Evolutionary conservation across 2,797 vertebrate genomes (phyloP).

Genomic region (Philypnodon macrostomus): DNA sequence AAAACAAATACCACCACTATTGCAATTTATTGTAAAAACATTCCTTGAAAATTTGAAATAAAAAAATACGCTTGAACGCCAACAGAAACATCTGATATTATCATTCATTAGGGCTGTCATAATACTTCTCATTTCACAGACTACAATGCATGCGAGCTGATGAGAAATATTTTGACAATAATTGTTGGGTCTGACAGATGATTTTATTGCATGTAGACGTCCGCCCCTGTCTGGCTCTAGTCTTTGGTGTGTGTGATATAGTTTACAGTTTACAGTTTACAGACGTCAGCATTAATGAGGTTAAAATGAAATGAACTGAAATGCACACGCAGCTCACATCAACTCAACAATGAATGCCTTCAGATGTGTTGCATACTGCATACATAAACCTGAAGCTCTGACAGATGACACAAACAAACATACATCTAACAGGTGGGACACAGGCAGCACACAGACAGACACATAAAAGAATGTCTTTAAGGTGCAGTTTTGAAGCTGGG

Average conservation of each 20-base stretch:
- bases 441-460: neutral
- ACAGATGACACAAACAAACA: neutral
- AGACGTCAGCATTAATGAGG: slow-evolving; percentile 24
- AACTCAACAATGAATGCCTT: neutral
- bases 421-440: neutral
- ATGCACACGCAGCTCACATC: neutral
- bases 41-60: neutral
- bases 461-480: neutral
- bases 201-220: slow-evolving; percentile 19
- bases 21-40: too few species aligned
- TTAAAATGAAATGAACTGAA: slow-evolving; percentile 14
- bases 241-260: slow-evolving; percentile 20
- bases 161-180: slow-evolving; percentile 62
- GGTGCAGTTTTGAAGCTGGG: neutral
- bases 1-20: neutral
- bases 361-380: too few species aligned
- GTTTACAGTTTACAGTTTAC: slow-evolving; percentile 1
- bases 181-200: slow-evolving; percentile 44
- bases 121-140: slow-evolving; percentile 35
- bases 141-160: slow-evolving; percentile 19
- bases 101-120: slow-evolving; percentile 34
- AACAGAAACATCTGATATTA: neutral
- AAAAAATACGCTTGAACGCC: neutral
- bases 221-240: slow-evolving; percentile 3
- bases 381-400: neutral